Evolutionary conservation across 2,113 vertebrate species (phyloP), one percentile per base, ranked within the genome.

Genomic region (crab-eating macaque (Macaca fascicularis)): DNA sequence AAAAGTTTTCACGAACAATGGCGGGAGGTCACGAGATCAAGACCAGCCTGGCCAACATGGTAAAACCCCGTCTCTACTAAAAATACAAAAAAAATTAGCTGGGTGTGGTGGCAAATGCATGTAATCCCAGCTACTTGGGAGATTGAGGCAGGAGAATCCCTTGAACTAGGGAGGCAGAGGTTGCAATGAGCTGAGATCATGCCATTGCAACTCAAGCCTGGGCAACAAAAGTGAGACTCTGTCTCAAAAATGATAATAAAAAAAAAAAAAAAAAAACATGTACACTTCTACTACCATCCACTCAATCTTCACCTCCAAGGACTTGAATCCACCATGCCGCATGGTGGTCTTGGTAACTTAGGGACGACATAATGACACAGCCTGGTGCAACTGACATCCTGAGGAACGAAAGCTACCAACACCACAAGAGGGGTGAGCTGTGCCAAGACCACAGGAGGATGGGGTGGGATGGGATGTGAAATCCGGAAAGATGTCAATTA

Each of bases 251-350:
- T 55, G 13, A 64, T 13, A 61, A 61, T 61, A 2, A 13, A 25
- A 59, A 61, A 27, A 27, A 32, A 61, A 27, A 27, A 32, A 64
- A 64, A 50, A 90, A 93, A 59, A 32, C 70, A 30, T 1, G 32
- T 2, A 50, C 3, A 38, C 6, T 32, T 38, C 61, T 40, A 35
- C 35, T 67, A 38, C 27, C 81, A 86, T 6, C 25, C 82, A 43
- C 1, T 35, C 38, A 2, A 5, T 50, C 94, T 86, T 89, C 95
- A 94, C 93, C 96, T 95, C 80, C 78, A 74, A 92, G 43, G 67
- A 38, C 6, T 1, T 8, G 69, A 79, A 25, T 48, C 92, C 8
- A 3, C 1, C 97, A 57, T 38, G 75, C 61, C 89, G 0, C 0
- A 16, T 0, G n/a, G 78, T 30, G 6, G 72, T 50, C 92, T 35